A percentile compares a stretch with the other conserved stretches of the same genome.
Conservation (phyloP, 2,888 invertebrate species). For the Lumbricus terrestris region DNA sequence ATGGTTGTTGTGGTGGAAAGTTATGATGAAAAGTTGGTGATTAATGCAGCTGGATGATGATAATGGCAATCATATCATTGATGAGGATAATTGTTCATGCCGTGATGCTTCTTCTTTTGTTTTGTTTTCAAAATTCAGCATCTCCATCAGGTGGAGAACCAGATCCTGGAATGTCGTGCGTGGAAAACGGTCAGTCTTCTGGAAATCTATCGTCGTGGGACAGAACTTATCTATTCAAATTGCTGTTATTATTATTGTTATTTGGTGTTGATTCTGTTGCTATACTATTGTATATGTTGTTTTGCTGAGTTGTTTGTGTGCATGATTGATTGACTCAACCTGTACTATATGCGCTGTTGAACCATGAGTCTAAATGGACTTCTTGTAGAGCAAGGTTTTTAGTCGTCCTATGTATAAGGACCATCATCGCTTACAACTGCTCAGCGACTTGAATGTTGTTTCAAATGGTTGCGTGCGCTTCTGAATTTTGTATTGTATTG, state of each 20-base stretch:
- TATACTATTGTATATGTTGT: neutral
- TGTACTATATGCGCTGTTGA: too few species aligned
- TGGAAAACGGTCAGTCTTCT: conserved; percentile 49
- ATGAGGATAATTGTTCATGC: conserved; percentile 7
- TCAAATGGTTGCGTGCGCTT: too few species aligned
- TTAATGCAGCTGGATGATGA: neutral
- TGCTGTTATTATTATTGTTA: neutral
- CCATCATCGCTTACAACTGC: too few species aligned
- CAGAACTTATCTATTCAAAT: neutral
- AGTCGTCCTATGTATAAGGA: too few species aligned
- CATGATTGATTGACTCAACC: neutral
- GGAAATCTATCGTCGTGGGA: neutral
- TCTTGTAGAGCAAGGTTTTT: too few species aligned
- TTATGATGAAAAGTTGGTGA: neutral
- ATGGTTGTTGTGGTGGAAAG: neutral
- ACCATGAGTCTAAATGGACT: too few species aligned
- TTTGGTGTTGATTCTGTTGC: neutral
- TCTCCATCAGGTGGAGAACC: conserved; percentile 47
- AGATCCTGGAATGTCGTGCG: conserved; percentile 49
- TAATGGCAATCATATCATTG: neutral
- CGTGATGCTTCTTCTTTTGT: neutral
- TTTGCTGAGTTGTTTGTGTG: neutral
- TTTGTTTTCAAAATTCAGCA: conserved; percentile 44
- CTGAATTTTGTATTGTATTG: too few species aligned
- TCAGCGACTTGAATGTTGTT: too few species aligned